Evolutionary conservation across 1,140 invertebrate species (phyloP), one percentile per base, ranked within the genome.

Genomic region (Heliothis subflexa): DNA sequence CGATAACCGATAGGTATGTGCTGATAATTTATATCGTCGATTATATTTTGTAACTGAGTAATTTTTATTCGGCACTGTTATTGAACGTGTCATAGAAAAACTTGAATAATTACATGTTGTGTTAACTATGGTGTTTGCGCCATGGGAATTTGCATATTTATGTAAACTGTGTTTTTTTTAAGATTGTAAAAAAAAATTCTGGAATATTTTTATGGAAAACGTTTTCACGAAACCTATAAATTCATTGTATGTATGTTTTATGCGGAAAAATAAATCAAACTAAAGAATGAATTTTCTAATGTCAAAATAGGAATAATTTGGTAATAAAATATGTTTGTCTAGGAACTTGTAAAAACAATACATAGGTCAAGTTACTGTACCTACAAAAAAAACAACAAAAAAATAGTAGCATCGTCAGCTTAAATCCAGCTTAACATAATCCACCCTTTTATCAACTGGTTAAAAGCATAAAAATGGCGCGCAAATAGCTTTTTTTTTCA

Each of bases 381-480:
- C 33, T 33, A 1, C 2, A 25, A 25, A 25, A 25, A 25, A 25
- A 25, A 25, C 0, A 25, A 25, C 21, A 25, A 25, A 25, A 25
- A 40, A 3, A 12, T 25, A 13, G 21, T 57, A 25, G 21, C 55
- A 10, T 57, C 18, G 16, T 25, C 21, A 25, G 21, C 5, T 40
- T 40, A 40, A 40, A 40, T 40, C 11, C 18, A 25, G 55, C 11
- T 57, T 57, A 28, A 13, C 11, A 3, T 40, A 62, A 62, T 62
- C 59, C 59, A 1, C 14, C 59, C 13, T 62, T 62, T 40, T 16
- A 25, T 57, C 11, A 57, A 25, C 18, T 3, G 21, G 55, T 57
- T 57, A 57, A 57, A 57, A 57, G 13, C 55, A 25, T 52, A 25
- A 62, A 62, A 40, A 62, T 62, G 59, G 59, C 59, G 59, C 25